Evolutionary conservation across 2,797 vertebrate genomes (phyloP).

Genomic region (Rhabdophis nuchalis): DNA sequence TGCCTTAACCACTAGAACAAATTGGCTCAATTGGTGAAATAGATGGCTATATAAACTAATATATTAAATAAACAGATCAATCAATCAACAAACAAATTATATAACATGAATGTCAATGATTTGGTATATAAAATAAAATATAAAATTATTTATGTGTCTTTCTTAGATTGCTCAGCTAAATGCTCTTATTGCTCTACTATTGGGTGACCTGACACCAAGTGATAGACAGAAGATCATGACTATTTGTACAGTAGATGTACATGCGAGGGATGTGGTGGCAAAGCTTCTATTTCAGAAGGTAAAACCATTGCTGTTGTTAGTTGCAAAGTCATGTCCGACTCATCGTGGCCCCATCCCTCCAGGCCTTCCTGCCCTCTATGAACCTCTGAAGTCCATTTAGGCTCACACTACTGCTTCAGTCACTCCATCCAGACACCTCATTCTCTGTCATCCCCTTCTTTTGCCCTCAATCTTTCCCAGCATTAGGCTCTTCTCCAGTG

Average conservation of each 20-base stretch:
- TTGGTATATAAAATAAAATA: background rate
- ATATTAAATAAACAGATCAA: background rate
- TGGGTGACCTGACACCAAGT: conserved; percentile 75
- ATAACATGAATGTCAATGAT: background rate
- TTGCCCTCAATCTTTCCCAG: too few relatives aligned
- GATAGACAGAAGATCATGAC: conserved; percentile 84
- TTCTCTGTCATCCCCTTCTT: too few relatives aligned
- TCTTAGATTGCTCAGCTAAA: conserved; percentile 79
- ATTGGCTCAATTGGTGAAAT: background rate
- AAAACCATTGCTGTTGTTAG: background rate
- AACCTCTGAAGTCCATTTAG: too few relatives aligned
- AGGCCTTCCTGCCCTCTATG: too few relatives aligned
- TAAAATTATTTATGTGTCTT: background rate
- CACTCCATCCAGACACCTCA: too few relatives aligned
- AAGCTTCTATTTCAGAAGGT: conserved; percentile 80
- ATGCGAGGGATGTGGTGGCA: conserved; percentile 78
- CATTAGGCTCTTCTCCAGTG: too few relatives aligned
- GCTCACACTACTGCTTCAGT: too few relatives aligned
- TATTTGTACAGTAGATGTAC: conserved; percentile 79
- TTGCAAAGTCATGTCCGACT: too few relatives aligned
- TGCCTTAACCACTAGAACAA: background rate
- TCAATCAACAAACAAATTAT: background rate
- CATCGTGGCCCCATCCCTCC: too few relatives aligned
- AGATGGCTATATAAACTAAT: background rate
- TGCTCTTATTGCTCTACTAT: conserved; percentile 74